Evolutionary conservation across 2,797 vertebrate genomes (phyloP).

Genomic region (Coccyzus lansbergi): DNA sequence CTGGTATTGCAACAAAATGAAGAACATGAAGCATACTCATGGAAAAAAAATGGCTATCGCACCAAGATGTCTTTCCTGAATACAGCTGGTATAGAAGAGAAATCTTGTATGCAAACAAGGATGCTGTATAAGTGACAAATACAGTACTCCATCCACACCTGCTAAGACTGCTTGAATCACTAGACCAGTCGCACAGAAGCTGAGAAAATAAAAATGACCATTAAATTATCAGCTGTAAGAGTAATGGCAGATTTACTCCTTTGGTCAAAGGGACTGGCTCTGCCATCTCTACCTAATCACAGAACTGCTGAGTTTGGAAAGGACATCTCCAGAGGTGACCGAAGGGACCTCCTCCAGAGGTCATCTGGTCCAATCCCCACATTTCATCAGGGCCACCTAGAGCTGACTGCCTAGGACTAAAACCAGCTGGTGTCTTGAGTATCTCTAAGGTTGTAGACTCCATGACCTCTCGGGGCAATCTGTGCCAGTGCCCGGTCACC

Average conservation of each 20-base stretch:
- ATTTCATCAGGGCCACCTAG: neutral
- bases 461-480: neutral
- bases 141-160: neutral
- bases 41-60: slow-evolving; percentile 17
- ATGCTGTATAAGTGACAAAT: neutral
- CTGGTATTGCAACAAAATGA: neutral
- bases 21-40: neutral
- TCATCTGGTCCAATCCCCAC: neutral
- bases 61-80: slow-evolving; percentile 32
- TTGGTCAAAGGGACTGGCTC: neutral
- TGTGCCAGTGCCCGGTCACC: neutral
- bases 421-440: neutral
- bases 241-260: neutral
- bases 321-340: neutral
- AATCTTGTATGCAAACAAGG: neutral
- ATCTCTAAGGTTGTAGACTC: neutral
- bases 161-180: neutral
- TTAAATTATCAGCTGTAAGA: neutral
- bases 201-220: neutral
- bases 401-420: neutral
- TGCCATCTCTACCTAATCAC: neutral
- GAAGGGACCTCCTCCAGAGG: neutral
- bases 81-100: slow-evolving; percentile 41
- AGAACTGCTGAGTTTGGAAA: neutral
- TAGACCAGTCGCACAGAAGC: neutral